phyloP scores from a whole-genome alignment of 2,113 vertebrate genomes.

The Nyctibius bracteatus region DNA sequence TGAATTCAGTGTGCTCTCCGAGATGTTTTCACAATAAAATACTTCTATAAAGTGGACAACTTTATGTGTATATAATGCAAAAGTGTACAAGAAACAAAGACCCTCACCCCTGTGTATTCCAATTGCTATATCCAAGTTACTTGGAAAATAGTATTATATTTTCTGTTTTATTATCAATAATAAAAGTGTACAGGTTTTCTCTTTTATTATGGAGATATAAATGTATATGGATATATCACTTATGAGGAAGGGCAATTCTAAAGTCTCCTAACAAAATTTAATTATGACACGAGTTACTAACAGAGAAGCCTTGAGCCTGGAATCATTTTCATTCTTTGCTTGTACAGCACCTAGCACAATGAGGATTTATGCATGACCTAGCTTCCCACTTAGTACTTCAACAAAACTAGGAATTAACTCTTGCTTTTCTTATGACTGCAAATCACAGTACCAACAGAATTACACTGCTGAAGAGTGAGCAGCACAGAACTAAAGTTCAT shows the following conservation, averaged over 20 bases:
- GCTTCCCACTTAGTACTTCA: slow-evolving; percentile 21
- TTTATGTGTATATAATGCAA: not conserved
- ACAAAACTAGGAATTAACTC: slow-evolving; percentile 53
- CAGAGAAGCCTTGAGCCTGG: slow-evolving; percentile 1
- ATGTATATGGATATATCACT: slow-evolving; percentile 28
- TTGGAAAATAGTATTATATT: slow-evolving; percentile 24
- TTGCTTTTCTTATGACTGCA: slow-evolving; percentile 3
- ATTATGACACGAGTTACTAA: slow-evolving; percentile 24
- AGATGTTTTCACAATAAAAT: slow-evolving; percentile 55
- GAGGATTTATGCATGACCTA: slow-evolving; percentile 47
- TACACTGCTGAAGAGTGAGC: not conserved
- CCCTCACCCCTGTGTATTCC: not conserved
- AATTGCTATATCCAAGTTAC: not conserved
- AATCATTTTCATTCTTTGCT: slow-evolving; percentile 52
- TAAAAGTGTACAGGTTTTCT: slow-evolving; percentile 48
- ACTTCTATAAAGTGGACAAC: not conserved
- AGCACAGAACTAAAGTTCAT: not conserved
- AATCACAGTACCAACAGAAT: not conserved
- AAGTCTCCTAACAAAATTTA: slow-evolving; percentile 58
- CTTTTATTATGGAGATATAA: slow-evolving; percentile 37
- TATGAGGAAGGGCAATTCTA: slow-evolving; percentile 33
- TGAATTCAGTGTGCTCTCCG: slow-evolving; percentile 46
- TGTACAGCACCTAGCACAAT: slow-evolving; percentile 45
- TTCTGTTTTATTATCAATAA: slow-evolving; percentile 36
- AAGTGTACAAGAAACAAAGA: not conserved